Evolutionary conservation across 2,888 invertebrate species (phyloP).

Genomic region (Gasteruption jaculator): DNA sequence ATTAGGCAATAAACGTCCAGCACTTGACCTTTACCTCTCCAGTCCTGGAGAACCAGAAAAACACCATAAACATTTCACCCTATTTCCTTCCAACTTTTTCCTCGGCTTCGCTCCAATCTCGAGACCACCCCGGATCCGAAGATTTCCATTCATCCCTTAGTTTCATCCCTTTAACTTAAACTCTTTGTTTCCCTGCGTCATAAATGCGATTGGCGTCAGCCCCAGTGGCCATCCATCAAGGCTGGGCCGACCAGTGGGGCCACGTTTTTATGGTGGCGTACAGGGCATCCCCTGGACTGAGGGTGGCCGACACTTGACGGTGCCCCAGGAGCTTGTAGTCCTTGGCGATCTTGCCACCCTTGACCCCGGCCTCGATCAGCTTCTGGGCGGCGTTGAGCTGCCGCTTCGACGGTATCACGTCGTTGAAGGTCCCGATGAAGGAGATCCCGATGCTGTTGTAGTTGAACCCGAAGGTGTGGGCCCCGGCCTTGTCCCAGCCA

Average conservation of each 20-base stretch:
- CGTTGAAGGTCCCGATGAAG: conserved; percentile 69
- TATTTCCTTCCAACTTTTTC: no score
- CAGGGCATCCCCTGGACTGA: conserved; percentile 66
- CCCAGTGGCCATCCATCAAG: no score
- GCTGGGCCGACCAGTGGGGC: conserved; percentile 63
- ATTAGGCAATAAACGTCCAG: no score
- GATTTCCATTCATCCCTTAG: no score
- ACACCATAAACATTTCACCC: no score
- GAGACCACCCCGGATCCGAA: no score
- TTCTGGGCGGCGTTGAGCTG: conserved; percentile 59
- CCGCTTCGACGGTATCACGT: conserved; percentile 33
- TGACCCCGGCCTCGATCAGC: conserved; percentile 62
- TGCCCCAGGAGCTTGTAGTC: conserved; percentile 68
- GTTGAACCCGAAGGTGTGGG: conserved; percentile 68
- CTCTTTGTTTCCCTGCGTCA: no score
- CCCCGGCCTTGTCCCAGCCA: conserved; percentile 70
- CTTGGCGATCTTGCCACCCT: conserved; percentile 57
- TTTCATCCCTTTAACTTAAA: no score
- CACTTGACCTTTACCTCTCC: no score
- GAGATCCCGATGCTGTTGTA: conserved; percentile 65
- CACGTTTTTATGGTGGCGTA: conserved; percentile 64
- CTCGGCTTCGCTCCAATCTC: no score
- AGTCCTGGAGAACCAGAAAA: no score
- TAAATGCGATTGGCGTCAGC: no score
- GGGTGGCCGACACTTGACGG: conserved; percentile 62